Base-by-base conservation (phyloP, 1,140 invertebrate genomes). In the Planococcus citri region DNA sequence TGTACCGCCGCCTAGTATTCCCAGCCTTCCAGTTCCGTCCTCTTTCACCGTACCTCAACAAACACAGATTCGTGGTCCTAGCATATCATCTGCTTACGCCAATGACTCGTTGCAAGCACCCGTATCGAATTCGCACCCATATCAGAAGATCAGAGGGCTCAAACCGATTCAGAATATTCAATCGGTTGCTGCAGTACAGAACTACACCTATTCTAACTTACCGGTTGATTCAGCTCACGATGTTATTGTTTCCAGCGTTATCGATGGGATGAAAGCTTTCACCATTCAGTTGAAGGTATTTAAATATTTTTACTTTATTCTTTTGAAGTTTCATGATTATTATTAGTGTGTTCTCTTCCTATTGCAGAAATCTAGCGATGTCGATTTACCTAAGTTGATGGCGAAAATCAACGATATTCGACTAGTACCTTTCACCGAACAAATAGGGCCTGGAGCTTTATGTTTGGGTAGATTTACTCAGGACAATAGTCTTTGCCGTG, bases 191-290 rank as follows among this genome's bases (percentile, higher is more conserved):
- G 10, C 10, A 24, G 22, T 64, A 6, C 60, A 64, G 24, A 20
- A 2, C 24, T 64, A 72, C 27, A 77, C 27, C 25, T 61, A 76
- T 71, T 73, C 76, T 69, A 77, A 83, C 77, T 22, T 87, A 84
- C 70, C 86, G 83, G 72, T 84, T n/a, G 81, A 80, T 71, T 80
- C 81, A 1, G 78, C 80, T 70, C 85, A 90, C 74, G 81, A 85
- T 72, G 86, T 89, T 1, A 83, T 81, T 75, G 83, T 90, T 3
- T 89, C 88, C 29, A 87, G 82, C 76, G 85, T 89, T 20, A 86
- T 88, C 75, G 87, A 91, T 74, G 88, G 88, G 0, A 88, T 88
- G 1, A 82, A 83, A 68, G 78, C 85, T 69, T 91, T 90, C 80
- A 87, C 86, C 17, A 82, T 90, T 0, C 88, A 90, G 73, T 74